Evolutionary conservation across 2,797 vertebrate species (phyloP).

Genomic region (Huso huso): DNA sequence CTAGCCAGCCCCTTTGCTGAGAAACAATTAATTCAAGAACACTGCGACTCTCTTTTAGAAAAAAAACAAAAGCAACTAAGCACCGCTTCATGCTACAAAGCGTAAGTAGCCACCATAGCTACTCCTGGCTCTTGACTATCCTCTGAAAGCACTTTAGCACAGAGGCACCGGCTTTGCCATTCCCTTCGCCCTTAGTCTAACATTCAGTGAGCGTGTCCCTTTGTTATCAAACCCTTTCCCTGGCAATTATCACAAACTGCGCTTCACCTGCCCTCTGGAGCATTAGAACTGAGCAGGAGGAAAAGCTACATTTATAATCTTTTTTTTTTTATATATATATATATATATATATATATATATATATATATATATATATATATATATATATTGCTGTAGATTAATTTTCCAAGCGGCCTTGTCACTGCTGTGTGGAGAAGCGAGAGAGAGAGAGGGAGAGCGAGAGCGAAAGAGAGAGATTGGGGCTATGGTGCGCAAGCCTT

Average conservation of each 20-base stretch:
- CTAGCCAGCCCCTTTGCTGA: too few relatives aligned
- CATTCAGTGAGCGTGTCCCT: slow-evolving; percentile 66
- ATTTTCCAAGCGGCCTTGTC: slow-evolving; percentile 74
- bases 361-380: slow-evolving; percentile 20
- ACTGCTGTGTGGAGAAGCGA: slow-evolving; percentile 53
- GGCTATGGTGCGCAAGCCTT: slow-evolving; percentile 57
- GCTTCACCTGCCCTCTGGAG: slow-evolving; percentile 65
- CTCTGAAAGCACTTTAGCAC: slow-evolving; percentile 20
- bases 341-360: slow-evolving; percentile 10
- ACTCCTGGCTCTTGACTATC: too few relatives aligned
- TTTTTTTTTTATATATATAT: background rate
- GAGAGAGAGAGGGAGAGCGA: slow-evolving; percentile 17
- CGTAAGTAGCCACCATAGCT: too few relatives aligned
- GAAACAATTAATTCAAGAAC: too few relatives aligned
- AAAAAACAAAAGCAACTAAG: too few relatives aligned
- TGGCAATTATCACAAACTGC: slow-evolving; percentile 72
- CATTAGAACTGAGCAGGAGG: slow-evolving; percentile 54
- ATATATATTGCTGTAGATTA: slow-evolving; percentile 61
- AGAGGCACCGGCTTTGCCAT: slow-evolving; percentile 47
- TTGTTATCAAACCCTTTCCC: slow-evolving; percentile 58
- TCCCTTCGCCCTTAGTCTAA: slow-evolving; percentile 64
- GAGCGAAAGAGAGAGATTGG: slow-evolving; percentile 48
- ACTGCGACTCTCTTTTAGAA: too few relatives aligned
- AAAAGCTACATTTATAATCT: slow-evolving; percentile 72
- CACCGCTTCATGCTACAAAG: too few relatives aligned